Conservation (phyloP, 1,140 invertebrate genomes). For the Anthonomus grandis region DNA sequence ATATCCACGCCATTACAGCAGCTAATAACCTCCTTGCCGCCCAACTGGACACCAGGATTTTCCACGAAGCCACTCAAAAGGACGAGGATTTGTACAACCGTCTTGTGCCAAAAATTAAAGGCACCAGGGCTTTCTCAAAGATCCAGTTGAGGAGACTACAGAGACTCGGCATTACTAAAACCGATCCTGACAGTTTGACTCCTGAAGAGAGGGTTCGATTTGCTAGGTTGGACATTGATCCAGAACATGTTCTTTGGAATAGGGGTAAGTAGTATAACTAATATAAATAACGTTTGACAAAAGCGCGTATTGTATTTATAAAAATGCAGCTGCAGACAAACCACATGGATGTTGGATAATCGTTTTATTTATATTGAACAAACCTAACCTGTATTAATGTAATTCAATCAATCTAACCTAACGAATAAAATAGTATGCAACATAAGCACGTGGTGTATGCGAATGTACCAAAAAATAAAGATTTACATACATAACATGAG, state of each 20-base stretch:
- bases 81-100: conserved; percentile 85
- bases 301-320: no score
- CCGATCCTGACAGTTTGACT: conserved; percentile 77
- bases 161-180: conserved; percentile 85
- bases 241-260: conserved; percentile 87
- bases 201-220: conserved; percentile 78
- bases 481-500: no score
- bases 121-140: conserved; percentile 73
- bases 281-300: no score
- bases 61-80: conserved; percentile 89
- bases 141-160: conserved; percentile 78
- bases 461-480: no score
- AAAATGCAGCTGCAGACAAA: no score
- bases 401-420: no score
- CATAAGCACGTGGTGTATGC: no score
- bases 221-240: conserved; percentile 88
- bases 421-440: no score
- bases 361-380: no score
- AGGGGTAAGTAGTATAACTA: no score
- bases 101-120: conserved; percentile 78
- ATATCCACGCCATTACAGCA: conserved; percentile 96
- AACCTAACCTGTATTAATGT: no score
- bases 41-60: conserved; percentile 90
- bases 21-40: conserved; percentile 97
- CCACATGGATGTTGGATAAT: no score